Percentiles rank a stretch among this genome's conserved stretches.
Evolutionary conservation across 1,140 invertebrate species (phyloP).

Genomic region (Oryctes rhinoceros): DNA sequence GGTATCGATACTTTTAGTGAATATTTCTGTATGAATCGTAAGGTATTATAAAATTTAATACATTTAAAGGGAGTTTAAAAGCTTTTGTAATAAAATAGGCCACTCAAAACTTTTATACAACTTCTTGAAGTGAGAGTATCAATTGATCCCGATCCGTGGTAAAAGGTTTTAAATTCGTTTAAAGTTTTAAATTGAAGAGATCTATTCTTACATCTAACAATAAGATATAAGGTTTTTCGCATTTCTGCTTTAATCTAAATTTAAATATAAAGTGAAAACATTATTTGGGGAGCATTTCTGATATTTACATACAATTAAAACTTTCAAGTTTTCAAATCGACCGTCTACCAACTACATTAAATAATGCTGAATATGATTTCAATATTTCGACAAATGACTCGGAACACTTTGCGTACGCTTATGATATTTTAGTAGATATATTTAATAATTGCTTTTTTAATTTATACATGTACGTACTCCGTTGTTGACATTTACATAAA

Average conservation of each 20-base stretch:
- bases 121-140: slow-evolving; percentile 26
- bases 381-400: no score
- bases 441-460: no score
- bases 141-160: slow-evolving; percentile 28
- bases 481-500: no score
- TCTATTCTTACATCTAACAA: slow-evolving; percentile 31
- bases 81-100: slow-evolving; percentile 38
- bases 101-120: slow-evolving; percentile 23
- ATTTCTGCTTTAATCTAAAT: neutral
- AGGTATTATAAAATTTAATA: slow-evolving; percentile 43
- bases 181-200: slow-evolving; percentile 43
- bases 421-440: no score
- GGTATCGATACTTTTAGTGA: no score
- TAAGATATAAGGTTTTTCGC: neutral
- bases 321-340: neutral
- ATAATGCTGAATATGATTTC: no score
- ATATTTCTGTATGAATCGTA: neutral
- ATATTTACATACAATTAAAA: slow-evolving; percentile 21
- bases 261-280: neutral
- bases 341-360: no score
- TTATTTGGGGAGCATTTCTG: neutral
- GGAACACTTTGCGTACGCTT: no score
- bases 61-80: slow-evolving; percentile 33
- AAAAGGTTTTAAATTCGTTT: slow-evolving; percentile 42
- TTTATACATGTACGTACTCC: no score